Evolutionary conservation across 2,113 vertebrate genomes (phyloP), one percentile per base, ranked within the genome.

Genomic region (Rhinogobius similis): DNA sequence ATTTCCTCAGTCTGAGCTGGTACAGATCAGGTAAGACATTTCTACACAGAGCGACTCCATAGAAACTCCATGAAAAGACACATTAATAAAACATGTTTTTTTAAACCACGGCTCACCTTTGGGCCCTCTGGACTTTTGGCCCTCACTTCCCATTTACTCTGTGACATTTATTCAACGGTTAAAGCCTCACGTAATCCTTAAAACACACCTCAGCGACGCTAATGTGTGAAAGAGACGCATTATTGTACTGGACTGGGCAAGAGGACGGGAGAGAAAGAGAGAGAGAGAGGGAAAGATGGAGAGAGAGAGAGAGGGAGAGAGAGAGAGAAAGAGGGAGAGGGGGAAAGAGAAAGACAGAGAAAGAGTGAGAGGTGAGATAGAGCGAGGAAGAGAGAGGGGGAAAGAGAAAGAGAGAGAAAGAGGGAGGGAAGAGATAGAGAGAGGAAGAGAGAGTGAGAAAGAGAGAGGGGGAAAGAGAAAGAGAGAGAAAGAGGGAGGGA

Each of bases 161-260:
- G 21, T 23, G 50, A 52, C 50, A 24, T 23, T 52, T 52, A 23
- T 1, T 23, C 50, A 23, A 23, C 53, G n/a, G 11, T 23, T 27
- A 20, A 29, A 58, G 14, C 20, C 26, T 18, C 39, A 21, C 24
- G 13, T 53, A 10, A 55, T 26, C 10, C 23, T 55, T 13, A 55
- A 24, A 55, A 26, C 55, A 55, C 36, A 65, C 65, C 26, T 29
- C 55, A 10, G 6, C 14, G 14, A 16, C 27, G 14, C 12, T 27
- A 14, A 27, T 27, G 23, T 27, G 53, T 26, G 24, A 58, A 16
- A 58, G 11, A 55, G 52, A 26, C n/a, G 11, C 50, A 23, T 23
- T 53, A 8, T 23, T 48, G 11, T 20, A 20, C 5, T 8, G 9
- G n/a, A 74, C 75, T 68, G 79, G 68, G 73, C 56, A 36, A 62